A percentile compares a stretch with the other conserved stretches of the same genome.
These are phyloP conservation scores for Pocillopora grandis DNA, from an alignment of 92 coral and sea anemone species.

Conservation along the genomic window DNA sequence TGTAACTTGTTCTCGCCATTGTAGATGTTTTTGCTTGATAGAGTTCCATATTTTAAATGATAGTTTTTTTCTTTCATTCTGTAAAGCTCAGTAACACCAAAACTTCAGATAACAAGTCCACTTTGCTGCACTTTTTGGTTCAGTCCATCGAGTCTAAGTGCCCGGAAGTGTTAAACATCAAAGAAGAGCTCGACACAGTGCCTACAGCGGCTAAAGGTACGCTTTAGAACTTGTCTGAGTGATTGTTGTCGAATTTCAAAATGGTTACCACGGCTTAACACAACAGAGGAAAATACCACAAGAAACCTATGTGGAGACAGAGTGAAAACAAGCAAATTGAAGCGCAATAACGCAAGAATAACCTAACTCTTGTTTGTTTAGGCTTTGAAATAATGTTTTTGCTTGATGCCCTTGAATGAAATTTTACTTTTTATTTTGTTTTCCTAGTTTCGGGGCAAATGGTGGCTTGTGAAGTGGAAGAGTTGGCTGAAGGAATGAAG, in stretches of 20 bases:
- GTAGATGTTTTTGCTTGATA: too few relatives aligned
- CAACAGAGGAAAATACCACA: too few relatives aligned
- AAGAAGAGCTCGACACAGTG: constrained; percentile 76
- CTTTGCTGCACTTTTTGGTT: constrained; percentile 86
- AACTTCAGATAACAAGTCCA: constrained; percentile 96
- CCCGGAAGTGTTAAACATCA: constrained; percentile 88
- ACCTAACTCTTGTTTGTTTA: too few relatives aligned
- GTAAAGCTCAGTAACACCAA: constrained; percentile 89
- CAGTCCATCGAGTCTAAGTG: constrained; percentile 88
- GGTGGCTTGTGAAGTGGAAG: constrained; percentile 90
- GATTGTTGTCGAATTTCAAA: too few relatives aligned
- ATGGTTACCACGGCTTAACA: too few relatives aligned
- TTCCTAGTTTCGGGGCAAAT: constrained; percentile 88
- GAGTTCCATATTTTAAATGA: background rate
- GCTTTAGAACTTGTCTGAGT: background rate
- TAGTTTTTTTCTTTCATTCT: background rate
- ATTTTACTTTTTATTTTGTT: too few relatives aligned
- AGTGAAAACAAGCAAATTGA: too few relatives aligned
- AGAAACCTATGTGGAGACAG: too few relatives aligned
- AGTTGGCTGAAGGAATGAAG: constrained; percentile 88
- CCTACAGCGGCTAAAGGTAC: constrained; percentile 92
- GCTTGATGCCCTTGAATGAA: too few relatives aligned
- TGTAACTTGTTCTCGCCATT: too few relatives aligned
- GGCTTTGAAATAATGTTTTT: too few relatives aligned
- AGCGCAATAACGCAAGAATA: too few relatives aligned